Percentiles rank a stretch among this genome's conserved stretches.
Evolutionary conservation across 2,888 invertebrate species (phyloP).

Genomic region (Phyllotreta cruciferae): DNA sequence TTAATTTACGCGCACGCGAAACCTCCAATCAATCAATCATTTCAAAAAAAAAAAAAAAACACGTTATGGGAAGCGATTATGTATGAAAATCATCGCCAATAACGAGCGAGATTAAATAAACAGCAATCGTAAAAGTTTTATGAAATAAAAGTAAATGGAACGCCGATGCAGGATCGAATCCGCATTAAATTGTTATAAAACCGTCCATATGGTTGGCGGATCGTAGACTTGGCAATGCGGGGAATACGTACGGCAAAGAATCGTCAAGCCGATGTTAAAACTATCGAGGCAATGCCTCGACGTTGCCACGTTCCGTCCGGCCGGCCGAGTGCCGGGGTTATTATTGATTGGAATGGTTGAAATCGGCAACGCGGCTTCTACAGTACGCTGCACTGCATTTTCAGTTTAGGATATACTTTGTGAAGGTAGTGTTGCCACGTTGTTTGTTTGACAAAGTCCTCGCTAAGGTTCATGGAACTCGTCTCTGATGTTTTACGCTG

Average conservation of each 20-base stretch:
- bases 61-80: too few species aligned
- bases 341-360: constrained; percentile 56
- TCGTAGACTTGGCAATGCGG: constrained; percentile 32
- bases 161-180: constrained; percentile 18
- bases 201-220: constrained; percentile 22
- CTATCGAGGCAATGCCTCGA: constrained; percentile 34
- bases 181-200: constrained; percentile 32
- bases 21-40: too few species aligned
- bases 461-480: constrained; percentile 35
- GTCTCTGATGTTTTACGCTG: constrained; percentile 27
- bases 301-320: constrained; percentile 48
- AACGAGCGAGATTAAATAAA: too few species aligned
- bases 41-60: too few species aligned
- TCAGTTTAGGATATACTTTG: constrained; percentile 35
- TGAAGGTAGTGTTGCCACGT: constrained; percentile 34
- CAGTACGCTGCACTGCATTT: constrained; percentile 57
- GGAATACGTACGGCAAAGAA: constrained; percentile 25
- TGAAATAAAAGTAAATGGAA: constrained; percentile 3
- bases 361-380: constrained; percentile 56
- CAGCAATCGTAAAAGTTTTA: background rate
- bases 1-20: too few species aligned
- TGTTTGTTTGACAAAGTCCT: constrained; percentile 32
- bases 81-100: too few species aligned
- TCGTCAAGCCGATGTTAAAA: constrained; percentile 37
- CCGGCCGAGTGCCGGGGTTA: constrained; percentile 51